Conservation (phyloP, 2,888 invertebrate species). For the Auanema sp. region DNA sequence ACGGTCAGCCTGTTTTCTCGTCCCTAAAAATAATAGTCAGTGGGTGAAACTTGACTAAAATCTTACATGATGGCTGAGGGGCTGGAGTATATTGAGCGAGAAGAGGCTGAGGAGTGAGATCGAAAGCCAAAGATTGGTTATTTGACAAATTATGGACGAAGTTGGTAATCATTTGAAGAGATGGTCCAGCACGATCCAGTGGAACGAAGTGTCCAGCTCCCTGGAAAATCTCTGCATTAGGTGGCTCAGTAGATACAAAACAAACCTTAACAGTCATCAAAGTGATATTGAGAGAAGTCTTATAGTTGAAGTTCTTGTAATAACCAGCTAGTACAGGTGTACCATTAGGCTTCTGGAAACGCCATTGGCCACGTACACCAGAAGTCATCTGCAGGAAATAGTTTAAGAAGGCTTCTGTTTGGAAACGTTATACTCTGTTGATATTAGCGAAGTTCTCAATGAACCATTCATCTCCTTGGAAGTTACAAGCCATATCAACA, state of each 20-base stretch:
- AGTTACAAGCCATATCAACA: conserved; percentile 55
- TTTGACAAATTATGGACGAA: conserved; percentile 39
- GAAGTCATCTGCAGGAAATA: not conserved
- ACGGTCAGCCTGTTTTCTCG: conserved; percentile 47
- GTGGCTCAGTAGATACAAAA: too few species aligned
- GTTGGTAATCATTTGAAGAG: conserved; percentile 57
- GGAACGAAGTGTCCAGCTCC: conserved; percentile 50
- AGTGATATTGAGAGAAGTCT: conserved; percentile 28
- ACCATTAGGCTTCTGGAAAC: conserved; percentile 33
- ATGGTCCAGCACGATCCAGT: conserved; percentile 52
- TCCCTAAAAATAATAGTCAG: conserved; percentile 4
- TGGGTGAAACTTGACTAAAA: not conserved
- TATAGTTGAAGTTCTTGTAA: conserved; percentile 35
- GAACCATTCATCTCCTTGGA: conserved; percentile 58
- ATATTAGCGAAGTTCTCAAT: conserved; percentile 35
- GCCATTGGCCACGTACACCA: conserved; percentile 31
- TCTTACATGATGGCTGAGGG: conserved; percentile 32
- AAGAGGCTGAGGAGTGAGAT: conserved; percentile 23
- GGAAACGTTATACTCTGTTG: conserved; percentile 12
- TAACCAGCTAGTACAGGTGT: conserved; percentile 31
- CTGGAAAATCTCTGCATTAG: conserved; percentile 18
- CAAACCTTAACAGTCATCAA: conserved; percentile 49
- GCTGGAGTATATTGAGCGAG: conserved; percentile 24
- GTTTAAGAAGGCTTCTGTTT: not conserved
- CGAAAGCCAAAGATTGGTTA: conserved; percentile 26